Evolutionary conservation across 2,797 vertebrate genomes (phyloP).

Genomic region (Megaceryle alcyon): DNA sequence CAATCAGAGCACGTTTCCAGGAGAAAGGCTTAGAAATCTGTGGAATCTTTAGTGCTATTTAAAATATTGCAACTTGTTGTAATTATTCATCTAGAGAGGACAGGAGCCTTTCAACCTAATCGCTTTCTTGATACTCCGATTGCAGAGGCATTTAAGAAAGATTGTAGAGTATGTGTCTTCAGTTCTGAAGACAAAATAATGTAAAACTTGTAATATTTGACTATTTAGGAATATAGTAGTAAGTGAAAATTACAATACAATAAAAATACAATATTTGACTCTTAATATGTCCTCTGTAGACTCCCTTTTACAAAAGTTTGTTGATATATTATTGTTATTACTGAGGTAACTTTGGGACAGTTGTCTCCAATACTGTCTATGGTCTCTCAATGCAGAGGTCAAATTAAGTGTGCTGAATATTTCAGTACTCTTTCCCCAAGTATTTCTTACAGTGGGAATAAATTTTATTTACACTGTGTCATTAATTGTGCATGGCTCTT

Average conservation of each 20-base stretch:
- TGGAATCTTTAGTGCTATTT: neutral
- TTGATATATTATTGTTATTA: neutral
- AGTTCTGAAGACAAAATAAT: neutral
- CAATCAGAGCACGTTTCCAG: neutral
- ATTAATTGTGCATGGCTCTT: neutral
- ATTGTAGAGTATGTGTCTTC: neutral
- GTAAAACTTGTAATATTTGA: neutral
- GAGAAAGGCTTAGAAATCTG: neutral
- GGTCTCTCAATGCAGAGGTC: neutral
- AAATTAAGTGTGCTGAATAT: neutral
- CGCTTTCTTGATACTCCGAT: neutral
- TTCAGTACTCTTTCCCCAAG: neutral
- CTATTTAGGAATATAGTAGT: neutral
- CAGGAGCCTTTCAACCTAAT: neutral
- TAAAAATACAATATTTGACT: neutral
- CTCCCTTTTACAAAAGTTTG: neutral
- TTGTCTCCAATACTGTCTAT: neutral
- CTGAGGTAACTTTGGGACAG: neutral
- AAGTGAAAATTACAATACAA: neutral
- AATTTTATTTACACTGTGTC: neutral
- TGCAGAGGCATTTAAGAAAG: neutral
- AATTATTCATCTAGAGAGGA: neutral
- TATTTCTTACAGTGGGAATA: neutral
- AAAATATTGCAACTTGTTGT: neutral
- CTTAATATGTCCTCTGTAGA: neutral